Conservation (phyloP, 1,140 invertebrate species). For the Lerema accius region DNA sequence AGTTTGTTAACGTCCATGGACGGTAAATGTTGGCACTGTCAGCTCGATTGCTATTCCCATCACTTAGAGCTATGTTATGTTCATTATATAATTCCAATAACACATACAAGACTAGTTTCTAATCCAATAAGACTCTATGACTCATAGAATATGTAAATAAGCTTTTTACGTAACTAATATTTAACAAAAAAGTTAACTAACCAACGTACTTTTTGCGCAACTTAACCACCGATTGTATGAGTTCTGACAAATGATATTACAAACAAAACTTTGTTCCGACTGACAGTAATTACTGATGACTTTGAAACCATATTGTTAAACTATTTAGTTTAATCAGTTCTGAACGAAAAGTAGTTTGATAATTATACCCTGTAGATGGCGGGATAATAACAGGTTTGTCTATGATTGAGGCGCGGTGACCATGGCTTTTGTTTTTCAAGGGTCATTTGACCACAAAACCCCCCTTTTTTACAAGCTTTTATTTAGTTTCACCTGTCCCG, state of each 20-base stretch:
- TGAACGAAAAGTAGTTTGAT: conserved; percentile 43
- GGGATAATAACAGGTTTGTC: conserved; percentile 39
- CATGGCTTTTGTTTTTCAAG: neutral
- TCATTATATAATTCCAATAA: no score
- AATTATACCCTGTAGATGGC: conserved; percentile 41
- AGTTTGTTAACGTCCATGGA: no score
- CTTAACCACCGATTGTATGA: neutral
- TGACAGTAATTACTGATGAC: conserved; percentile 31
- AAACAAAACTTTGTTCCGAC: conserved; percentile 28
- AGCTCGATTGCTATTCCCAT: no score
- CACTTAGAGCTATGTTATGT: no score
- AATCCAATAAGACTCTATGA: no score
- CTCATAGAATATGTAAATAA: neutral
- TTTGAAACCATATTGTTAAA: conserved; percentile 37
- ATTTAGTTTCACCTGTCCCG: no score
- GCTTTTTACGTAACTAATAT: neutral
- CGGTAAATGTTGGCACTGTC: no score
- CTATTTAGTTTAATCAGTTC: conserved; percentile 35
- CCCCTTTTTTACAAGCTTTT: no score
- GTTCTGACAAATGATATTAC: conserved; percentile 27
- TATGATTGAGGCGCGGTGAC: conserved; percentile 14
- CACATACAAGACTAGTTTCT: no score
- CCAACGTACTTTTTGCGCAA: conserved; percentile 15
- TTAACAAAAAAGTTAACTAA: neutral
- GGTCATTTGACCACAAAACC: neutral